Evolutionary conservation across 2,888 invertebrate species (phyloP).

Genomic region (Sarcophaga rosellei): DNA sequence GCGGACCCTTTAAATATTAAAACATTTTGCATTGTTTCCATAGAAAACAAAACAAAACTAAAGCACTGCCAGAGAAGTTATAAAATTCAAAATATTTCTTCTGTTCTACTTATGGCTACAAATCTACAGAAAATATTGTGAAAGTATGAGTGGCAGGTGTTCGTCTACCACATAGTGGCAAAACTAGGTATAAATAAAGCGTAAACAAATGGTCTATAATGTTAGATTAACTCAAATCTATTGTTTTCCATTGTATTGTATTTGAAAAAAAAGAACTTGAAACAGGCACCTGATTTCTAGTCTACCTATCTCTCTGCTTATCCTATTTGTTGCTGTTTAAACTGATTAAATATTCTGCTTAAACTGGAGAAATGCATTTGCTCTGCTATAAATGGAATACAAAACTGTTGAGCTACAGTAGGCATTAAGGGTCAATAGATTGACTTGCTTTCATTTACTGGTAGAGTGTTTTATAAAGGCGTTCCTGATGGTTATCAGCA

Average conservation of each 20-base stretch:
- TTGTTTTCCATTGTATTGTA: background rate
- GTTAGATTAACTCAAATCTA: constrained; percentile 5
- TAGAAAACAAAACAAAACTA: background rate
- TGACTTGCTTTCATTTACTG: too few species aligned
- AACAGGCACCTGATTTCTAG: constrained; percentile 36
- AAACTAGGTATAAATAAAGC: background rate
- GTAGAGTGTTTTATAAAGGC: too few species aligned
- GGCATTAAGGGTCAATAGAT: too few species aligned
- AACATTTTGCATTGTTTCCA: background rate
- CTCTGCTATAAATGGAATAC: too few species aligned
- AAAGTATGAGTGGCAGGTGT: background rate
- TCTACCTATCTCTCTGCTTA: background rate
- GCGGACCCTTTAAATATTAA: too few species aligned
- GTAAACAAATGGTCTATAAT: constrained; percentile 13
- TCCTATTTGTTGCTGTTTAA: background rate
- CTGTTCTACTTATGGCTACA: background rate
- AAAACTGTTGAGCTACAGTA: too few species aligned
- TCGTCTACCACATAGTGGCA: background rate
- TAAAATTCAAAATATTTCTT: constrained; percentile 31
- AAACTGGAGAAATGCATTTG: too few species aligned
- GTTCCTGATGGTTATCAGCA: too few species aligned
- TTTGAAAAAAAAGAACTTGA: background rate
- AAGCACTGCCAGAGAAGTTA: constrained; percentile 21
- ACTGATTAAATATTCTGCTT: background rate
- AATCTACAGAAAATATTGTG: background rate